A percentile compares a stretch with the other conserved stretches of the same genome.
These are phyloP conservation scores for Brachyhypopomus occidentalis DNA, from an alignment of 2,113 vertebrate genomes.

Conservation along the genomic window DNA sequence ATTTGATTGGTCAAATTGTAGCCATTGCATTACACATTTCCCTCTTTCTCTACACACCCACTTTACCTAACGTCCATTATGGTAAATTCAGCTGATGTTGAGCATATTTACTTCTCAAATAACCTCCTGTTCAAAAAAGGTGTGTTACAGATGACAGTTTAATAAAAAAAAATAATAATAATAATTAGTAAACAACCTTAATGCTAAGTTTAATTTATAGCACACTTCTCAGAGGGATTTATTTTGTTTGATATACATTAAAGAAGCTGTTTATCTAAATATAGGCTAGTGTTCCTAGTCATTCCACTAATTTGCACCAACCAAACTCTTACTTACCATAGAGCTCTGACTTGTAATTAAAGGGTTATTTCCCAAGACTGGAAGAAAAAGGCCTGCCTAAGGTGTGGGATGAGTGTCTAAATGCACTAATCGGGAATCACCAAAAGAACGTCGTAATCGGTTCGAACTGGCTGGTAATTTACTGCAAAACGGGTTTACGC, in stretches of 20 bases:
- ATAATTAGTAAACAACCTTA: too few species aligned
- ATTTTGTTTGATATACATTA: not conserved
- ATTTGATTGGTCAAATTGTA: constrained; percentile 34
- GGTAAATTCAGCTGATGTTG: not conserved
- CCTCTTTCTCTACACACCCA: not conserved
- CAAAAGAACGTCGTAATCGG: constrained; percentile 17
- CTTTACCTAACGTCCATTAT: not conserved
- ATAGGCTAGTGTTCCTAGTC: constrained; percentile 28
- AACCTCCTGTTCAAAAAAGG: not conserved
- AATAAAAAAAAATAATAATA: too few species aligned
- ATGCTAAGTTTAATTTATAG: not conserved
- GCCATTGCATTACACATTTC: not conserved
- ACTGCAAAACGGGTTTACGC: not conserved
- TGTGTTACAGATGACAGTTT: too few species aligned
- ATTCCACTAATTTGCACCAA: constrained; percentile 27
- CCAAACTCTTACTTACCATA: constrained; percentile 6
- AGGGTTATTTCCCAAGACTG: constrained; percentile 39
- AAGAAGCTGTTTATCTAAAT: constrained; percentile 35
- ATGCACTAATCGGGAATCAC: constrained; percentile 27
- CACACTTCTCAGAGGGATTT: not conserved
- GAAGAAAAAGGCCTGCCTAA: constrained; percentile 44
- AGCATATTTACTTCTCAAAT: not conserved
- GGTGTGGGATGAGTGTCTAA: constrained; percentile 40
- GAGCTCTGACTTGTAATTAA: constrained; percentile 39
- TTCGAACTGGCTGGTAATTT: not conserved